Evolutionary conservation across 2,888 invertebrate genomes (phyloP), one percentile per base, ranked within the genome.

Genomic region (Phrixothrix hirtus): DNA sequence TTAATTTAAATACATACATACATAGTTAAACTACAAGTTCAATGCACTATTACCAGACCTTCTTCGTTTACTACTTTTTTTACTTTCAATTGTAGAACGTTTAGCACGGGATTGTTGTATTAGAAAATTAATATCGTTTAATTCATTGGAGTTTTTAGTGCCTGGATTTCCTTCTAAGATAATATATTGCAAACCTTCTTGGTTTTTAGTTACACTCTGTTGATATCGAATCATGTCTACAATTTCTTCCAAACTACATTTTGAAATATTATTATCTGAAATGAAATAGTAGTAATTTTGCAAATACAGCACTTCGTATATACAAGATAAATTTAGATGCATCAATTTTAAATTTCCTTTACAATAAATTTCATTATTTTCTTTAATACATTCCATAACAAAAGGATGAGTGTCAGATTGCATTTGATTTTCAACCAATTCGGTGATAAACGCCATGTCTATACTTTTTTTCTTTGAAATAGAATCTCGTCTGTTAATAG

Each of bases 281-380:
- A 48, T n/a, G n/a, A n/a, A n/a, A n/a, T n/a, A n/a, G 14, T 10
- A 29, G 9, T 11, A 16, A 31, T 31, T 27, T 13, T 7, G n/a
- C n/a, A n/a, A n/a, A n/a, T n/a, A n/a, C n/a, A n/a, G n/a, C n/a
- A n/a, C n/a, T n/a, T n/a, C n/a, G n/a, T n/a, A n/a, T n/a, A n/a
- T 67, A 75, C 75, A 75, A 35, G 71, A 67, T 32, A 76, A 44
- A 54, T 74, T 75, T 32, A 76, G 55, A 51, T 71, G 67, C 13
- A 68, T 62, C 27, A 75, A 47, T 10, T 59, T 48, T 10, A 70
- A 64, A 51, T 76, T 76, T 51, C 76, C 76, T 6, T 30, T 60
- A 21, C 72, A 67, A 31, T 63, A 62, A 6, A 74, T 57, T 29
- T 61, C 54, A 30, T 64, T 65, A 9, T 70, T 59, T 32, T 65